phyloP scores from a whole-genome alignment of 2,888 invertebrate species.

The Callosobruchus maculatus region DNA sequence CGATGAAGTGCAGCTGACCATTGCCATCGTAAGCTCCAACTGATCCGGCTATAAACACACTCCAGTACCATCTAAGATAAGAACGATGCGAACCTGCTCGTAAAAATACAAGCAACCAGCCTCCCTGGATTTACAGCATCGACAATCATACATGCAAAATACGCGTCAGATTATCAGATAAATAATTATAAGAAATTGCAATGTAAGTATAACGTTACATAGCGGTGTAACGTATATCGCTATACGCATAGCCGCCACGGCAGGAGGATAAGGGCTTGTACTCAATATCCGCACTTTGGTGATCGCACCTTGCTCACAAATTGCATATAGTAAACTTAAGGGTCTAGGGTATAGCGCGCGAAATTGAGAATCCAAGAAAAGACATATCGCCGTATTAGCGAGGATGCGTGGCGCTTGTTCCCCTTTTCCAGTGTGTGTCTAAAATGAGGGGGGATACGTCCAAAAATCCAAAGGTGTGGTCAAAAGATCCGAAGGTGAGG shows the following conservation, averaged over 20 bases:
- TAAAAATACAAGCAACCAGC: not conserved
- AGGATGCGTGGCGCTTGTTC: too few relatives aligned
- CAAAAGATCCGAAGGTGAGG: too few relatives aligned
- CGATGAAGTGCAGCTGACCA: not conserved
- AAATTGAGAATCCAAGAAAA: too few relatives aligned
- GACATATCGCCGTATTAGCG: too few relatives aligned
- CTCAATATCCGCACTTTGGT: too few relatives aligned
- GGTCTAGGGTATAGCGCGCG: too few relatives aligned
- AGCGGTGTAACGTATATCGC: not conserved
- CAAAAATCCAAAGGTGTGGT: too few relatives aligned
- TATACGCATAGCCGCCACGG: not conserved
- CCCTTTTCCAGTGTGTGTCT: too few relatives aligned
- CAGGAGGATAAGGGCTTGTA: not conserved
- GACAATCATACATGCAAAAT: constrained; percentile 19
- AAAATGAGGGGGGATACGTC: too few relatives aligned
- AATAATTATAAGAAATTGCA: constrained; percentile 25
- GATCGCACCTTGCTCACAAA: too few relatives aligned
- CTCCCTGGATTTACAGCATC: constrained; percentile 12
- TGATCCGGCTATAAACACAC: constrained; percentile 1
- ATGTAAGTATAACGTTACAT: constrained; percentile 19
- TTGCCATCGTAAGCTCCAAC: not conserved
- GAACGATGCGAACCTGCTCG: not conserved
- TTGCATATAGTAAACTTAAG: too few relatives aligned
- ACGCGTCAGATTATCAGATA: constrained; percentile 21
- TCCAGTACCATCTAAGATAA: constrained; percentile 10